Evolutionary conservation across 2,113 vertebrate species (phyloP).

Genomic region (Hyaena hyaena): DNA sequence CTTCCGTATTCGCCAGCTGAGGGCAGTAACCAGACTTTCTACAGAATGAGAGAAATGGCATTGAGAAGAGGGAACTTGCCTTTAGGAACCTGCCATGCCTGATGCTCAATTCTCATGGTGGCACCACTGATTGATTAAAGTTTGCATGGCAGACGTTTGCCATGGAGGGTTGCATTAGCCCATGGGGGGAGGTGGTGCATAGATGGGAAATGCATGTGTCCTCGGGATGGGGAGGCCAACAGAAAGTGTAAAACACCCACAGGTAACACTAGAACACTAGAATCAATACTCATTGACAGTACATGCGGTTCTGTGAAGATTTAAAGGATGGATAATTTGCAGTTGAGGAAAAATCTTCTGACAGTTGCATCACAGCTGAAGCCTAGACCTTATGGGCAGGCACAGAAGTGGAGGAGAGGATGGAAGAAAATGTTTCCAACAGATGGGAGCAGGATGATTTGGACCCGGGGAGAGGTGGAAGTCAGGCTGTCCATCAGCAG

Average conservation of each 20-base stretch:
- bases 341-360: background rate
- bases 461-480: background rate
- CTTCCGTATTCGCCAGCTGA: no score
- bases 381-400: background rate
- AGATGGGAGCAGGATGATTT: rapidly evolving
- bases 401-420: background rate
- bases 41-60: background rate
- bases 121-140: rapidly evolving
- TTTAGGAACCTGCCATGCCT: rapidly evolving
- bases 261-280: rapidly evolving
- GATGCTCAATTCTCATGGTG: rapidly evolving
- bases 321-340: background rate
- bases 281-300: rapidly evolving
- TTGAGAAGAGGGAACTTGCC: background rate
- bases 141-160: no score
- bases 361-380: background rate
- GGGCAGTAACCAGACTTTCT: background rate
- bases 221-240: background rate
- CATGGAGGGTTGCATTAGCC: rapidly evolving
- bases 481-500: no score
- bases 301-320: rapidly evolving
- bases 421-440: background rate
- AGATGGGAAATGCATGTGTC: rapidly evolving
- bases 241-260: background rate
- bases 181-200: no score